Evolutionary conservation across 2,888 invertebrate genomes (phyloP).

Genomic region (Disparrhopalites patrizii): DNA sequence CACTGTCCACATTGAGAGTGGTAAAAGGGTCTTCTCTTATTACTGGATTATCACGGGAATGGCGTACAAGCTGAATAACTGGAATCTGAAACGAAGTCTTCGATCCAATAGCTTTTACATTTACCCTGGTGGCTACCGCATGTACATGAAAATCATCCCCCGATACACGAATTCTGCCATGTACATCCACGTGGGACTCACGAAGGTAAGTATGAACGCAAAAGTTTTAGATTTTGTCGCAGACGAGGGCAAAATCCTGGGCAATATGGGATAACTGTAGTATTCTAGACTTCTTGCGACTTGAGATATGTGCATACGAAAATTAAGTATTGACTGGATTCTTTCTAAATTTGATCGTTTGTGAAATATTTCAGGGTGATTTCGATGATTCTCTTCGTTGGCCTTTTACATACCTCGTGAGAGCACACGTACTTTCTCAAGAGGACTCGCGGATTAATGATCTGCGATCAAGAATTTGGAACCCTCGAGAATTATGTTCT

Average conservation of each 20-base stretch:
- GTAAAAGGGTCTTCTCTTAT: conserved; percentile 49
- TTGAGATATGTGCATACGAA: no score
- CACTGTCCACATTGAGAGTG: conserved; percentile 49
- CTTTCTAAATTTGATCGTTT: no score
- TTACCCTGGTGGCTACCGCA: conserved; percentile 51
- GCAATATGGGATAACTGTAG: no score
- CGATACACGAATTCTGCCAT: conserved; percentile 47
- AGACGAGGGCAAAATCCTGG: no score
- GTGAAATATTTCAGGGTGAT: conserved; percentile 49
- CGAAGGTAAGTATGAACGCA: no score
- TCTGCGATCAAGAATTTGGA: conserved; percentile 47
- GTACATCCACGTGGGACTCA: conserved; percentile 52
- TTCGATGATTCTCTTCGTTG: conserved; percentile 51
- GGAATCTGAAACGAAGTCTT: conserved; percentile 51
- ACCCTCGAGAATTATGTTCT: conserved; percentile 52
- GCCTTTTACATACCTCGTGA: conserved; percentile 53
- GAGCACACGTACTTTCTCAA: conserved; percentile 50
- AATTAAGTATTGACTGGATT: no score
- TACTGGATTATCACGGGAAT: conserved; percentile 53
- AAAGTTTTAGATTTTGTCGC: no score
- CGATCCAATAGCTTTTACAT: conserved; percentile 53
- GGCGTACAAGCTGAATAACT: conserved; percentile 51
- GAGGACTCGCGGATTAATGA: conserved; percentile 30
- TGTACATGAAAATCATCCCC: conserved; percentile 53
- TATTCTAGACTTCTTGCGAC: no score